Evolutionary conservation across 2,797 vertebrate genomes (phyloP).

Genomic region (Myotis pilosus): DNA sequence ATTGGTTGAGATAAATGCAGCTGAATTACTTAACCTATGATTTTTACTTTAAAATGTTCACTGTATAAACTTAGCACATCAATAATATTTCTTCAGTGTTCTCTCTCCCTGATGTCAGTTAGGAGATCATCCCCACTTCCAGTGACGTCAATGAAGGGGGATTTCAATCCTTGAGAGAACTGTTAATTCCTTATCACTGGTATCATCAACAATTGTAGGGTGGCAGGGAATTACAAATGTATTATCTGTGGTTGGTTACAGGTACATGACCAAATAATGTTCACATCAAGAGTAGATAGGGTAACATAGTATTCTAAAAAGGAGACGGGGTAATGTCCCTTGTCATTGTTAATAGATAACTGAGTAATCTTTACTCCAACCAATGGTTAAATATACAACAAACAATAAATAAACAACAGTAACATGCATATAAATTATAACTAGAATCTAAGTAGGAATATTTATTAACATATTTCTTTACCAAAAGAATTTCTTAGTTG

Average conservation of each 20-base stretch:
- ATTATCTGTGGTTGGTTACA: neutral
- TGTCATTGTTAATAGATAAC: neutral
- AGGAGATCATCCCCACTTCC: slow-evolving; percentile 39
- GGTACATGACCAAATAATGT: slow-evolving; percentile 18
- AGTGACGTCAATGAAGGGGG: slow-evolving; percentile 24
- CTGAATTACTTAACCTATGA: neutral
- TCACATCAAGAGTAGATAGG: neutral
- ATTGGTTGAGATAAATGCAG: neutral
- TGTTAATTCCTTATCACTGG: slow-evolving; percentile 43
- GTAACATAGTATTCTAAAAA: neutral
- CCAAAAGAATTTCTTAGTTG: neutral
- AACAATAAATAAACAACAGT: neutral
- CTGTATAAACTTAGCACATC: slow-evolving; percentile 19
- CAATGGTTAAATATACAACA: neutral
- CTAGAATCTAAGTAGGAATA: neutral
- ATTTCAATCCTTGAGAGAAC: slow-evolving; percentile 48
- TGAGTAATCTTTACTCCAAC: neutral
- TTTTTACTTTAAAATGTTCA: slow-evolving; percentile 45
- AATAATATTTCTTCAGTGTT: slow-evolving; percentile 25
- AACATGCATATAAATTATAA: neutral
- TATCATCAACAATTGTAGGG: slow-evolving; percentile 5
- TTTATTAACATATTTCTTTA: neutral
- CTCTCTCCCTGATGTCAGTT: slow-evolving; percentile 15
- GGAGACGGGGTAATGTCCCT: neutral
- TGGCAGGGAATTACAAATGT: slow-evolving; percentile 29